Evolutionary conservation across 2,888 invertebrate genomes (phyloP).

Genomic region (Venustoraphidia nigricollis): DNA sequence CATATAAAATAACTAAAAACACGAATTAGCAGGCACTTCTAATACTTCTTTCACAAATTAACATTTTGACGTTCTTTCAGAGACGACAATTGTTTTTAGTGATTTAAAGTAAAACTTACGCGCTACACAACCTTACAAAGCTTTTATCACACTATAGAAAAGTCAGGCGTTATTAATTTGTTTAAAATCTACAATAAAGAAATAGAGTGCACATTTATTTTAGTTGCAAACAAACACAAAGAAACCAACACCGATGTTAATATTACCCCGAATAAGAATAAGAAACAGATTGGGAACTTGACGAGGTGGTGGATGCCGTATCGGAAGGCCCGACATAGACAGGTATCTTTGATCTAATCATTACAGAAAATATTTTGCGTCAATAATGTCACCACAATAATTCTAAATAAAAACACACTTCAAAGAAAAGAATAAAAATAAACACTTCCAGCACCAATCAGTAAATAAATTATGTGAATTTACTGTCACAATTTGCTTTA

Average conservation of each 20-base stretch:
- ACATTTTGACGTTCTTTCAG: too few relatives aligned
- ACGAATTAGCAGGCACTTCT: too few relatives aligned
- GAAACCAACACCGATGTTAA: constrained; percentile 11
- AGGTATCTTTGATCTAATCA: constrained; percentile 47
- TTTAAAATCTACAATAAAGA: too few relatives aligned
- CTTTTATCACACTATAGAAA: too few relatives aligned
- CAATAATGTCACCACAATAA: background rate
- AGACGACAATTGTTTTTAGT: too few relatives aligned
- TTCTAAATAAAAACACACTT: background rate
- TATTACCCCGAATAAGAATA: constrained; percentile 29
- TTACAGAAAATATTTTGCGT: background rate
- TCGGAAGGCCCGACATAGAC: constrained; percentile 44
- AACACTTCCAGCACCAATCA: background rate
- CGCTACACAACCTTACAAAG: too few relatives aligned
- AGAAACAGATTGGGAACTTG: constrained; percentile 27
- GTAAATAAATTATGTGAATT: too few relatives aligned
- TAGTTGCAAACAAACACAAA: constrained; percentile 8
- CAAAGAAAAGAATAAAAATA: background rate
- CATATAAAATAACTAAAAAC: too few relatives aligned
- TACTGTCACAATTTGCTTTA: too few relatives aligned
- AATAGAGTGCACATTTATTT: background rate
- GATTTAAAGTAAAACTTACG: too few relatives aligned
- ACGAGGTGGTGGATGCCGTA: constrained; percentile 27
- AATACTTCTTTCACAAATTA: too few relatives aligned
- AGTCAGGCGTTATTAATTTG: too few relatives aligned